A percentile compares a stretch with the other conserved stretches of the same genome.
phyloP scores from a whole-genome alignment of 1,140 invertebrate species.

The Leptestheria dahalacensis region DNA sequence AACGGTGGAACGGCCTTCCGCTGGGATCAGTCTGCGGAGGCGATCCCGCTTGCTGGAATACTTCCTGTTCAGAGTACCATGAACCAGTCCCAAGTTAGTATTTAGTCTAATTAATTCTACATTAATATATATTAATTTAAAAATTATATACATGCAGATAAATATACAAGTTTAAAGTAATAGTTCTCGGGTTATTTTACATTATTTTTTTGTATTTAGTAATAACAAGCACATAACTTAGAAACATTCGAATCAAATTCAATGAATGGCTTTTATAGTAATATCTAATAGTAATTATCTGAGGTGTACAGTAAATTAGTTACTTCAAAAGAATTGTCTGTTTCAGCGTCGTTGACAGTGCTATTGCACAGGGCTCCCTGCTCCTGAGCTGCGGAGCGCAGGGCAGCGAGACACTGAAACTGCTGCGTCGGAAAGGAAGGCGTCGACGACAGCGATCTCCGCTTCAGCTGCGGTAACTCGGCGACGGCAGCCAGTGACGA shows the following conservation, averaged over 20 bases:
- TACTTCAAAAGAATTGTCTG: conserved; percentile 7
- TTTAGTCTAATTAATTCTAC: too few species aligned
- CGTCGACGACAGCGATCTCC: background rate
- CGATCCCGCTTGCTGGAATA: background rate
- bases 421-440: background rate
- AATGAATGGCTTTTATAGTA: background rate
- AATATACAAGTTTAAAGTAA: too few species aligned
- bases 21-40: background rate
- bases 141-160: too few species aligned
- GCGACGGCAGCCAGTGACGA: conserved; percentile 15
- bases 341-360: background rate
- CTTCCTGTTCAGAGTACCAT: too few species aligned
- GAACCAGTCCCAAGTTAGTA: too few species aligned
- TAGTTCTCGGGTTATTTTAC: too few species aligned
- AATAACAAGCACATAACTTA: too few species aligned
- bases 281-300: background rate
- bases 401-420: conserved; percentile 6
- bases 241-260: too few species aligned
- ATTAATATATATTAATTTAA: too few species aligned
- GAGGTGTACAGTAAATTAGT: background rate
- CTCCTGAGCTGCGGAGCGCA: background rate
- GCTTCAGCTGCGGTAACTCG: background rate
- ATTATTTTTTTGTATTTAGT: too few species aligned
- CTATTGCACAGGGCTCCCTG: background rate
- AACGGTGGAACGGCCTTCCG: conserved; percentile 42